Base-by-base conservation (phyloP, 2,797 vertebrate genomes). In the Orestias chungarensis region DNA sequence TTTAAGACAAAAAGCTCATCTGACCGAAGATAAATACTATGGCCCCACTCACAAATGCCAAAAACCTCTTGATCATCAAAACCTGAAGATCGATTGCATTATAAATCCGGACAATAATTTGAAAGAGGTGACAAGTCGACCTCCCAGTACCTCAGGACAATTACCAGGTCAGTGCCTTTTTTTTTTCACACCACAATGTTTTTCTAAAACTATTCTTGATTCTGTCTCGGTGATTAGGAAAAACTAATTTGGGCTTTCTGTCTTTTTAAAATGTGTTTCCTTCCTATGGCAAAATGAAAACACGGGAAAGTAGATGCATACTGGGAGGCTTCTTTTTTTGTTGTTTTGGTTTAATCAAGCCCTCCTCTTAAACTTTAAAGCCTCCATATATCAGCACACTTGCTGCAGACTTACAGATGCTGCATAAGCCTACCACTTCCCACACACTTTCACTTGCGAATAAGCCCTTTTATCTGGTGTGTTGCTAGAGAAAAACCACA, bases 361-460 rank as follows among this genome's bases (percentile, higher is more conserved):
- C 75, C 68, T 83, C 31, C 31, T 42, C 57, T 57, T 69, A 23
- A 55, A 73, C 75, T 79, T 80, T 81, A 81, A 49, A 11, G 4
- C 33, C 31, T 59, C 65, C 72, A 75, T 44, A 44, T 23, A 4
- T 64, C 44, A 68, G 46, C 27, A 80, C 71, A 82, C 80, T 87
- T 76, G 64, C 75, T 6, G 2, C 55, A 67, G 38, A 66, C 49
- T 52, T 23, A 31, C 74, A 69, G 31, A 40, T 66, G 31, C 6
- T 8, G 49, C 43, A 44, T 38, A 6, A 61, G 74, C 55, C 70
- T 74, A 44, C 68, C 17, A 11, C 88, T 81, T 87, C 87, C 88
- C 82, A 88, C 88, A 73, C 82, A 87, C 80, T 90, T 88, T 85
- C 87, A 79, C 86, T 87, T 17, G 33, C 77, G 9, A 80, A 78